Evolutionary conservation across 2,797 vertebrate species (phyloP).

Genomic region (Loris lydekkerianus): DNA sequence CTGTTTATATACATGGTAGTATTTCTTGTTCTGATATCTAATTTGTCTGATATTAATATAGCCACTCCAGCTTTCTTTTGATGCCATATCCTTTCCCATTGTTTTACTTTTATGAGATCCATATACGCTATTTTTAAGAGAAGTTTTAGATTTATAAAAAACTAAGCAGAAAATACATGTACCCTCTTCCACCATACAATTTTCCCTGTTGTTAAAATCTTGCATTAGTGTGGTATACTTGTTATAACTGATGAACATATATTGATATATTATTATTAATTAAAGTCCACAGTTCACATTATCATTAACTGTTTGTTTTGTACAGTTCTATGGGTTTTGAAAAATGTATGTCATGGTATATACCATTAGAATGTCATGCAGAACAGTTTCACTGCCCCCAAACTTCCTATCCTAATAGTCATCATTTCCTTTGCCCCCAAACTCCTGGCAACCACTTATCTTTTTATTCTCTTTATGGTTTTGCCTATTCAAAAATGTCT

Average conservation of each 20-base stretch:
- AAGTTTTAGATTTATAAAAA: slow-evolving; percentile 50
- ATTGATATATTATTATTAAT: neutral
- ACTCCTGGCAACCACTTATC: neutral
- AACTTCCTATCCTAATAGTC: neutral
- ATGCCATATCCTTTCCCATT: neutral
- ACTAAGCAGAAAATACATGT: neutral
- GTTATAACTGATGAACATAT: neutral
- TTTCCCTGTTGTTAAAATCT: neutral
- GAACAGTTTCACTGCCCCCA: neutral
- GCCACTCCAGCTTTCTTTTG: neutral
- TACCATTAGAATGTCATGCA: neutral
- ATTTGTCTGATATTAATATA: slow-evolving; percentile 50
- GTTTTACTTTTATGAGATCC: slow-evolving; percentile 6
- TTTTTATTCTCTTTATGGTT: neutral
- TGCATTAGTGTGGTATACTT: neutral
- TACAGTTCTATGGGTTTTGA: neutral
- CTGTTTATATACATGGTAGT: neutral
- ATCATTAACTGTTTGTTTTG: neutral
- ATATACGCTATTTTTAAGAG: neutral
- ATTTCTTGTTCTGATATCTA: slow-evolving; percentile 42
- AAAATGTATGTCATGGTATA: neutral
- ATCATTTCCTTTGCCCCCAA: neutral
- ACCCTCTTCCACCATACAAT: neutral
- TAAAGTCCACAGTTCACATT: neutral
- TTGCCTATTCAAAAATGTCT: neutral